Conservation (phyloP, 2,113 vertebrate genomes). For the Atherinomorus stipes region DNA sequence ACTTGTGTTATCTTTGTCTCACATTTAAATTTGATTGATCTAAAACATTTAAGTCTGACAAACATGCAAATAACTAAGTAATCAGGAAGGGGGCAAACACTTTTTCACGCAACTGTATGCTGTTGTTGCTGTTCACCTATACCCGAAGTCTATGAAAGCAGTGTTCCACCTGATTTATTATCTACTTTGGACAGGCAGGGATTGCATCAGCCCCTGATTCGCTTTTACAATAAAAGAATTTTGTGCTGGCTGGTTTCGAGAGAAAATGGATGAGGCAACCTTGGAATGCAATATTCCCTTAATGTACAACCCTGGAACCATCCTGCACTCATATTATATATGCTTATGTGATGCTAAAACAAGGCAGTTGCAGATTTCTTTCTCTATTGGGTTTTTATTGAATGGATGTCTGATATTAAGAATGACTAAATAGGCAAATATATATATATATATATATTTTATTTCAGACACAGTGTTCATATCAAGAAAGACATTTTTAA, state of each 20-base stretch:
- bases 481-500: neutral
- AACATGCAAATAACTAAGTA: no score
- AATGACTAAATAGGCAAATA: no score
- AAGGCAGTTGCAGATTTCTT: neutral
- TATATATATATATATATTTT: no score
- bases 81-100: no score
- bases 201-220: neutral
- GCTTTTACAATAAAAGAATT: conserved; percentile 25
- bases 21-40: no score
- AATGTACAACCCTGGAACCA: neutral
- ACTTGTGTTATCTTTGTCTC: no score
- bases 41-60: no score
- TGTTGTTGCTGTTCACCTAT: neutral
- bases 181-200: conserved; percentile 20
- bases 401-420: neutral
- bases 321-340: neutral
- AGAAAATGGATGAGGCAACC: conserved; percentile 27
- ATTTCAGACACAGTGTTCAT: no score
- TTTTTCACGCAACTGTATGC: no score
- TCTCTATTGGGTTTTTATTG: neutral
- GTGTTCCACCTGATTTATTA: conserved; percentile 30
- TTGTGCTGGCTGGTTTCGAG: conserved; percentile 9
- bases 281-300: conserved; percentile 30
- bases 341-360: neutral
- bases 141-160: neutral